Evolutionary conservation across 2,888 invertebrate genomes (phyloP).

Genomic region (Cerastis rubricosa): DNA sequence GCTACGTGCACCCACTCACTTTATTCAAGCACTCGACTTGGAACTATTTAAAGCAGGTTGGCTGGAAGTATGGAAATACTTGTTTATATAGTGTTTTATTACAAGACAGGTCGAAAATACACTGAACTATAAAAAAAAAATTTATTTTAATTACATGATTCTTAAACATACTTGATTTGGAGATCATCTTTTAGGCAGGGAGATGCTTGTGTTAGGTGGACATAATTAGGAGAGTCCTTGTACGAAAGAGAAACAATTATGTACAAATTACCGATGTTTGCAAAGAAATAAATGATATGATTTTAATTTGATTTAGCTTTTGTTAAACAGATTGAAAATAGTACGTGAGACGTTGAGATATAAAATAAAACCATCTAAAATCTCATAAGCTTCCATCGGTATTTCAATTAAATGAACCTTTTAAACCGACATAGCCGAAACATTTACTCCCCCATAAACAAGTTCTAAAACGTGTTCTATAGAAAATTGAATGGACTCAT

Average conservation of each 20-base stretch:
- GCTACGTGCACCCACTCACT: conserved; percentile 47
- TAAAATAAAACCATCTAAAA: conserved; percentile 32
- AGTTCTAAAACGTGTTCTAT: conserved; percentile 46
- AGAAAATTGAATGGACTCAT: conserved; percentile 59
- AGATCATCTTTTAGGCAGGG: too few relatives aligned
- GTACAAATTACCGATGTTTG: too few relatives aligned
- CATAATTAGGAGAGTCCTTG: too few relatives aligned
- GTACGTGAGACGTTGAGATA: not conserved
- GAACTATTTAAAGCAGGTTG: conserved; percentile 59
- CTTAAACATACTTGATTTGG: too few relatives aligned
- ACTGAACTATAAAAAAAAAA: too few relatives aligned
- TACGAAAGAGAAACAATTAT: not conserved
- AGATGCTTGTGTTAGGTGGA: too few relatives aligned
- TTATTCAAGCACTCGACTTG: conserved; percentile 45
- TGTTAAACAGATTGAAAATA: too few relatives aligned
- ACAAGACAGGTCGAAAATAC: not conserved
- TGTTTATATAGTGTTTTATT: conserved; percentile 27
- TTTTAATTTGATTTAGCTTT: too few relatives aligned
- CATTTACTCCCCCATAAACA: conserved; percentile 46
- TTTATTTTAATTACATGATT: too few relatives aligned
- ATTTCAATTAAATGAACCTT: conserved; percentile 52
- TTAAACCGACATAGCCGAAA: conserved; percentile 35
- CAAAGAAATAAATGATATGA: too few relatives aligned
- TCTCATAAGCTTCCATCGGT: conserved; percentile 19
- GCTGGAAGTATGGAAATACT: conserved; percentile 28